Conservation (phyloP, 1,140 invertebrate species). For the Aradophagus sp. region DNA sequence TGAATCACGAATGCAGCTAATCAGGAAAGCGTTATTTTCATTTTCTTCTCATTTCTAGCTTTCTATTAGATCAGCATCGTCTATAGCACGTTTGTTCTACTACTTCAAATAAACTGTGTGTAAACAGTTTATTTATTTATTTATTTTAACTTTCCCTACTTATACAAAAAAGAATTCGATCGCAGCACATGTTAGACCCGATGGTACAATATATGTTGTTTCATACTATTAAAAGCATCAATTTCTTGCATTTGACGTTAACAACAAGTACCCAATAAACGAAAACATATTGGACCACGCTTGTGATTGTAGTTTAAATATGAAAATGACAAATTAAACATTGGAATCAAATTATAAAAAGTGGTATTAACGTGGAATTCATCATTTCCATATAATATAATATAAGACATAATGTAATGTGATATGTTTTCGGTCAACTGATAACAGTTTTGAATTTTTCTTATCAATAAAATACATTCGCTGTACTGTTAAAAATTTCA, state of each 20-base stretch:
- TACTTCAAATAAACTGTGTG: slow-evolving; percentile 18
- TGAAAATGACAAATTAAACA: too few relatives aligned
- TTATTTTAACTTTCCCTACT: slow-evolving; percentile 14
- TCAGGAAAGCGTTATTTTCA: slow-evolving; percentile 34
- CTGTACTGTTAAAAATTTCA: too few relatives aligned
- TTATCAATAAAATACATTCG: too few relatives aligned
- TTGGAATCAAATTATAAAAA: too few relatives aligned
- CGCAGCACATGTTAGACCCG: slow-evolving; percentile 13
- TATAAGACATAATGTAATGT: too few relatives aligned
- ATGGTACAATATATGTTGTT: slow-evolving; percentile 6
- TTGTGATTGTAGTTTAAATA: too few relatives aligned
- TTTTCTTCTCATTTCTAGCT: slow-evolving; percentile 29
- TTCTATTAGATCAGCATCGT: slow-evolving; percentile 28
- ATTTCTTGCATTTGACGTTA: slow-evolving; percentile 2
- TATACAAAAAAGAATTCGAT: slow-evolving; percentile 20
- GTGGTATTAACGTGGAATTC: too few relatives aligned
- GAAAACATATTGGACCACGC: too few relatives aligned
- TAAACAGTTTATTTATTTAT: slow-evolving; percentile 13
- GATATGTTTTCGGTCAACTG: too few relatives aligned
- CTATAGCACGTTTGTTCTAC: background rate
- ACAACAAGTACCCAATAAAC: too few relatives aligned
- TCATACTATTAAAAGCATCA: slow-evolving; percentile 31
- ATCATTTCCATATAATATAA: too few relatives aligned
- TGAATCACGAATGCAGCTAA: slow-evolving; percentile 6
- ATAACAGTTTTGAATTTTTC: too few relatives aligned